Evolutionary conservation across 2,113 vertebrate genomes (phyloP).

Genomic region (Silurus meridionalis): DNA sequence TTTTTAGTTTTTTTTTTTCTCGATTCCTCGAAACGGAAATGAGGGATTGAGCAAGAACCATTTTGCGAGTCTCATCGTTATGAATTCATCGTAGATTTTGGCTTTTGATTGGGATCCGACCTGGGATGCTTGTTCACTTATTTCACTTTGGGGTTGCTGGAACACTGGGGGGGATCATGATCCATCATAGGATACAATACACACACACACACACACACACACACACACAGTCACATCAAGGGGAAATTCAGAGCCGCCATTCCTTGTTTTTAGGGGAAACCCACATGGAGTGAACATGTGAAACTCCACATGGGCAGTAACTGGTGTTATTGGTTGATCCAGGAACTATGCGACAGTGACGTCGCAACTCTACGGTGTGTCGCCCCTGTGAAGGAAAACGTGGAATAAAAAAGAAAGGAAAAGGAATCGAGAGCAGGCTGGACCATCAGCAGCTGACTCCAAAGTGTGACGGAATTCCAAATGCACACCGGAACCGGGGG

Average conservation of each 20-base stretch:
- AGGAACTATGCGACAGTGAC: not conserved
- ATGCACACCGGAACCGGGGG: not conserved
- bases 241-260: not conserved
- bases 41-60: constrained; percentile 1
- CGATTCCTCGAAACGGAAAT: constrained; percentile 12
- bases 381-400: constrained; percentile 28
- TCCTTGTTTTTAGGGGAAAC: not conserved
- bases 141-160: not conserved
- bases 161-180: not conserved
- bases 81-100: constrained; percentile 26
- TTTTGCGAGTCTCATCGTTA: constrained; percentile 25
- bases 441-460: constrained; percentile 28
- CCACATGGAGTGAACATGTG: not conserved
- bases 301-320: not conserved
- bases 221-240: not conserved
- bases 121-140: not conserved
- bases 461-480: constrained; percentile 21
- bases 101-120: constrained; percentile 18
- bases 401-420: not conserved
- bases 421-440: constrained; percentile 1
- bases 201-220: not conserved
- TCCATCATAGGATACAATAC: not conserved
- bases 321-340: not conserved
- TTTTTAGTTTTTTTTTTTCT: not conserved
- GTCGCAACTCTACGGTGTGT: not conserved